Base-by-base conservation (phyloP, 2,113 vertebrate genomes). In the Thermophis baileyi region DNA sequence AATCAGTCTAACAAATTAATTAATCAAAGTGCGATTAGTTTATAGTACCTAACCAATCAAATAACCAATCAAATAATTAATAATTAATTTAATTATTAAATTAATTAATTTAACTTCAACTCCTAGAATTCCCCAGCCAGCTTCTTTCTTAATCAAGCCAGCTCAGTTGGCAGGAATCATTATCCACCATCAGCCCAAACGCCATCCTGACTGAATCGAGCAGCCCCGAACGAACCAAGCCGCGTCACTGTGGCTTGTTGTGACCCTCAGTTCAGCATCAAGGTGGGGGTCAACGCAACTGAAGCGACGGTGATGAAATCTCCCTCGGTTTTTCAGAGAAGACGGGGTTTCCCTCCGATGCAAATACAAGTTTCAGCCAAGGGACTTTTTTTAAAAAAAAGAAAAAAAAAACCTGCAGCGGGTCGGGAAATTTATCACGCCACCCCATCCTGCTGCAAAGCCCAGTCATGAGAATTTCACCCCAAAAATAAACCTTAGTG, bases 161-260 rank as follows among this genome's bases (percentile, higher is more conserved):
- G n/a, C 6, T 14, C 16, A 74, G n/a, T 74, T 35, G n/a, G n/a
- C 16, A 7, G n/a, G 16, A 74, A 1, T 20, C 69, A 0, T 6
- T 14, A 12, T 74, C 69, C 69, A 35, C 6, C 14, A 20, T 6
- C 69, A 74, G 63, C 69, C n/a, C 12, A 16, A 35, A 8, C n/a
- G 14, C 63, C 63, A 18, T 74, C 63, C 63, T 7, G 63, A 18
- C 16, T 18, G n/a, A 35, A 69, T 35, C 14, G 4, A n/a, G 25
- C 57, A 60, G 57, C 57, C n/a, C 12, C n/a, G 0, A 18, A 35
- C n/a, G 1, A 74, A 35, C n/a, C 14, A 3, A 74, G 69, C n/a
- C 16, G 0, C 2, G 1, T 74, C 7, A 35, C 16, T 20, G n/a
- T 1, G n/a, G 5, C 16, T 35, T 20, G 5, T n/a, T 6, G 6